These are phyloP conservation scores for Tyrannus savana DNA, from an alignment of 2,113 vertebrate genomes.

Conservation along the genomic window DNA sequence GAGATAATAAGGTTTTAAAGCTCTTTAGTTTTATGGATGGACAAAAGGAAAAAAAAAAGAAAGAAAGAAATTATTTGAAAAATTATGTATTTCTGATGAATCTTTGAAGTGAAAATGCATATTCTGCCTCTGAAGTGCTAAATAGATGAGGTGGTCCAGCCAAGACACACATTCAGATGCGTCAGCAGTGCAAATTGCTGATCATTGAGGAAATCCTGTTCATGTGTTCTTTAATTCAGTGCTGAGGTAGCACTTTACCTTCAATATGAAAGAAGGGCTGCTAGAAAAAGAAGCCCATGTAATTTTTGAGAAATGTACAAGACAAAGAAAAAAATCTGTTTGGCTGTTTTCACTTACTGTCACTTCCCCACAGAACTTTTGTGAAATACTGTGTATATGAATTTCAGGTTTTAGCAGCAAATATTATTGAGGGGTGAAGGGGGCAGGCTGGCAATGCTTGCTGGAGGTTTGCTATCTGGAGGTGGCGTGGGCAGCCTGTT, in stretches of 20 bases:
- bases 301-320: not conserved
- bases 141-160: not conserved
- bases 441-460: fast-evolving
- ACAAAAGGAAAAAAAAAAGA: not conserved
- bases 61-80: not conserved
- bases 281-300: not conserved
- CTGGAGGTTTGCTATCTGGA: not conserved
- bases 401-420: not conserved
- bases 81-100: not conserved
- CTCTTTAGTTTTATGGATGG: not conserved
- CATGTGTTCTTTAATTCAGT: not conserved
- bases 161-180: not conserved
- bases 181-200: not conserved
- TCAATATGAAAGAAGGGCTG: not conserved
- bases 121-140: not conserved
- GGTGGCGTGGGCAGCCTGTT: not conserved
- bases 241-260: not conserved
- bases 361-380: not conserved
- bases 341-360: not conserved
- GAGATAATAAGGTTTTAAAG: not conserved
- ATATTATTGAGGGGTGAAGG: not conserved
- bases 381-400: not conserved
- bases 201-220: not conserved
- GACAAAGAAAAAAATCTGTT: not conserved
- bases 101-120: not conserved